These are phyloP conservation scores for Oscheius sp. DNA, from an alignment of 2,888 invertebrate species.

Conservation along the genomic window DNA sequence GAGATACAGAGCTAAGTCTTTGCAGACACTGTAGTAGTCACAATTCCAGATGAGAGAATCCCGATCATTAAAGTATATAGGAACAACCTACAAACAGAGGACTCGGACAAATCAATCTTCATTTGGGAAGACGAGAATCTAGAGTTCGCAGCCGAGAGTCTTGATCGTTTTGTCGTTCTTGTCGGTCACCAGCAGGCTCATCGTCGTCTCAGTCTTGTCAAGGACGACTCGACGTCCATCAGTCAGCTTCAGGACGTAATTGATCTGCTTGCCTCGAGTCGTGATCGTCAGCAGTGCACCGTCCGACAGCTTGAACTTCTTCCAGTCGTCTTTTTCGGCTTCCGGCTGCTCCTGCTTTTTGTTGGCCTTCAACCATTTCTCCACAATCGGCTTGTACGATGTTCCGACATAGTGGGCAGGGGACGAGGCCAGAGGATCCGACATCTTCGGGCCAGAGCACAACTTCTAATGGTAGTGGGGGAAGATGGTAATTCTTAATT, in stretches of 20 bases:
- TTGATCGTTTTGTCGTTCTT: neutral
- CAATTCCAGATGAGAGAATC: too few relatives aligned
- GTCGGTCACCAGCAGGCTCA: neutral
- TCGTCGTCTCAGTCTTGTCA: neutral
- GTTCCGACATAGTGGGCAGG: too few relatives aligned
- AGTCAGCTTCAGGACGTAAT: neutral
- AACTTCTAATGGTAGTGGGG: too few relatives aligned
- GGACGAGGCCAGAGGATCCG: too few relatives aligned
- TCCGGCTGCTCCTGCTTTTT: too few relatives aligned
- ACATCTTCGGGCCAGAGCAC: too few relatives aligned
- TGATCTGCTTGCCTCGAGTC: slow-evolving; percentile 9
- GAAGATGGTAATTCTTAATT: too few relatives aligned
- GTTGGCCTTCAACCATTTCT: too few relatives aligned
- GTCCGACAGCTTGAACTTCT: neutral
- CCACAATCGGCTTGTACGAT: too few relatives aligned
- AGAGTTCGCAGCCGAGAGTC: slow-evolving; percentile 5
- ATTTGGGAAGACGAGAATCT: neutral
- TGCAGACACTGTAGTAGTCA: too few relatives aligned
- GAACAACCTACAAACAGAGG: neutral
- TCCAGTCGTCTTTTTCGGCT: neutral
- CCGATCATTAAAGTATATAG: too few relatives aligned
- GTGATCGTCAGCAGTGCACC: neutral
- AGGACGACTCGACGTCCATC: slow-evolving; percentile 12
- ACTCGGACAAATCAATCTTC: neutral
- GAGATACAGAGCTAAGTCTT: too few relatives aligned